These are phyloP conservation scores for Pogonocichla stellata DNA, from an alignment of 2,113 vertebrate genomes.

Conservation along the genomic window DNA sequence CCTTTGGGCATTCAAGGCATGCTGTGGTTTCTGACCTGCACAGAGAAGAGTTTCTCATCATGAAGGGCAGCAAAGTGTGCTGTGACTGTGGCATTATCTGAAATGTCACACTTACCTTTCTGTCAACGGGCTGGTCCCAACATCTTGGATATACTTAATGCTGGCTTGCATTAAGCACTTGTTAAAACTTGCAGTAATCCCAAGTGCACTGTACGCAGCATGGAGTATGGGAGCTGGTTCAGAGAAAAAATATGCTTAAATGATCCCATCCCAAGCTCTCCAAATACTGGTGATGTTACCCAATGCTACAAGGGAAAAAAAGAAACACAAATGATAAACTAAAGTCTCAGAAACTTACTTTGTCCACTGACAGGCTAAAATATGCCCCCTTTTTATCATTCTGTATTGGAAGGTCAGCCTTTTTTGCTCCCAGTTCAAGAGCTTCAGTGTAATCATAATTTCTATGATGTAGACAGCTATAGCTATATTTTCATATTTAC, in stretches of 20 bases:
- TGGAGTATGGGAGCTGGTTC: neutral
- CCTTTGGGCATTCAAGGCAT: accelerated
- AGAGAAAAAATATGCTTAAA: neutral
- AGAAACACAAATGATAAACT: neutral
- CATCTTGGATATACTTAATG: neutral
- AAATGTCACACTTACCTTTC: neutral
- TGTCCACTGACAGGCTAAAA: neutral
- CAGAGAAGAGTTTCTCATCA: neutral
- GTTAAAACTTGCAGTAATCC: neutral
- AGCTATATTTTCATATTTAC: neutral
- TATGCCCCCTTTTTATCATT: neutral
- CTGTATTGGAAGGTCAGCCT: neutral
- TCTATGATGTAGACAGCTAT: neutral
- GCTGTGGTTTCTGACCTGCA: neutral
- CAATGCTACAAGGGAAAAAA: neutral
- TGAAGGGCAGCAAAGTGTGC: neutral
- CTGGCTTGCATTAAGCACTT: neutral
- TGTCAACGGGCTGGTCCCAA: neutral
- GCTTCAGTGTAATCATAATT: neutral
- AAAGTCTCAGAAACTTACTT: neutral
- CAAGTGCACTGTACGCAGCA: neutral
- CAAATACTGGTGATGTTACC: neutral
- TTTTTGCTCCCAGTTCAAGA: neutral
- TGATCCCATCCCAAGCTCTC: neutral
- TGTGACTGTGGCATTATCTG: neutral